Base-by-base conservation (phyloP, 2,797 vertebrate genomes). In the Synanceia verrucosa region DNA sequence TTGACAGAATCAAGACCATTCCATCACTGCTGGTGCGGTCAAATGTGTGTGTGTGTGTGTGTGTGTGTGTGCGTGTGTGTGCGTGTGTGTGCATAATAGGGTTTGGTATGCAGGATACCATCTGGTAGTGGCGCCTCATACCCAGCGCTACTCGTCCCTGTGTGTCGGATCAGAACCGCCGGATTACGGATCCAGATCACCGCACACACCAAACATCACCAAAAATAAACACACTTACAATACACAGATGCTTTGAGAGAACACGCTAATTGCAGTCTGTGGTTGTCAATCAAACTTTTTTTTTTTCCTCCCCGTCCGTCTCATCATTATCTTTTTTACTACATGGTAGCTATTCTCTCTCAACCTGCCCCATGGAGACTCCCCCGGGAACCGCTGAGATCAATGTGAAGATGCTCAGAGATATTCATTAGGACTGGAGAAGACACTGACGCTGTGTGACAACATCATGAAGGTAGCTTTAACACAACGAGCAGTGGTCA, bases 261-360 rank as follows among this genome's bases (percentile, higher is more conserved):
- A 94, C 92, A 92, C 95, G 90, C 96, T 98, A 98, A 99, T 97
- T 98, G 96, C 96, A 95, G 95, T 94, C 94, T 95, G 95, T 92
- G 92, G 95, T 95, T 97, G 97, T 98, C 97, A 99, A 97, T 98
- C 97, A 98, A 96, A 95, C 72, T 92, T 94, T 93, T 67, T 66
- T 73, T 81, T 65, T 48, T 9, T 21, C 2, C 19, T 67, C 51
- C n/a, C 82, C 24, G 14, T 65, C 65, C 33, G 23, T 84, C 59
- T 80, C 76, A 67, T 88, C 80, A 76, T 88, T 84, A 84, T 87
- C 68, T 78, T 78, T 79, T 76, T 75, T 80, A 70, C 73, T 76
- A 62, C 67, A 36, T 47, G 34, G 24, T 11, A 16, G 74, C 73
- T 73, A 64, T 84, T 79, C 78, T 89, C 79, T 67, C 70, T 76